Evolutionary conservation across 2,113 vertebrate species (phyloP).

Genomic region (Hemiprocne comata): DNA sequence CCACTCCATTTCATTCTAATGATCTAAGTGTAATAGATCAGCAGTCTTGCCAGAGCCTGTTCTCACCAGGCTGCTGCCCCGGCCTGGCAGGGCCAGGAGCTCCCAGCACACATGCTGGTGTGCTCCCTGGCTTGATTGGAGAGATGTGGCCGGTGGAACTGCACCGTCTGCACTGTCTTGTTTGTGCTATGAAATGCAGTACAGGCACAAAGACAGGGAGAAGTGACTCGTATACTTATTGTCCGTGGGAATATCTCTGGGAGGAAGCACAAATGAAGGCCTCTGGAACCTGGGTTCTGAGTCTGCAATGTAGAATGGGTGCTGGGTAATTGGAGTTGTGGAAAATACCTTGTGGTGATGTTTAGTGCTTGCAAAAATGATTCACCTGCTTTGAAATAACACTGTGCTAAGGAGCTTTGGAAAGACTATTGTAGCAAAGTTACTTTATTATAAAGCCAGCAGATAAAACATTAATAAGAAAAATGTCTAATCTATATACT

Average conservation of each 20-base stretch:
- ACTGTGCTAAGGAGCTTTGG: background rate
- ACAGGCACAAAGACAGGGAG: background rate
- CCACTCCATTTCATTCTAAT: background rate
- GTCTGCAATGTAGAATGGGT: background rate
- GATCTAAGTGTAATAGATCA: background rate
- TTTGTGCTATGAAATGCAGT: background rate
- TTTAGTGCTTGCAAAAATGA: background rate
- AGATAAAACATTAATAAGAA: background rate
- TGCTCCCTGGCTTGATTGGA: background rate
- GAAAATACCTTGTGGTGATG: background rate
- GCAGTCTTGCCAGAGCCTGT: background rate
- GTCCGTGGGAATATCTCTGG: background rate
- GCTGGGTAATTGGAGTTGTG: background rate
- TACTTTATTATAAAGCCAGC: background rate
- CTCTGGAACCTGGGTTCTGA: background rate
- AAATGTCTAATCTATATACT: background rate
- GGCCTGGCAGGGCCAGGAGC: background rate
- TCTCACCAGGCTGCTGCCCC: background rate
- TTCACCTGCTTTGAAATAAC: rapidly evolving
- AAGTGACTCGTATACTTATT: background rate
- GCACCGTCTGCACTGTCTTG: background rate
- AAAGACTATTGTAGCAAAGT: background rate
- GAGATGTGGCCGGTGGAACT: rapidly evolving
- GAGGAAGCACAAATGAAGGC: background rate
- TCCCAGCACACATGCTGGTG: background rate